These are phyloP conservation scores for Drosophila anomelani DNA, from an alignment of 2,888 invertebrate genomes.

Conservation along the genomic window DNA sequence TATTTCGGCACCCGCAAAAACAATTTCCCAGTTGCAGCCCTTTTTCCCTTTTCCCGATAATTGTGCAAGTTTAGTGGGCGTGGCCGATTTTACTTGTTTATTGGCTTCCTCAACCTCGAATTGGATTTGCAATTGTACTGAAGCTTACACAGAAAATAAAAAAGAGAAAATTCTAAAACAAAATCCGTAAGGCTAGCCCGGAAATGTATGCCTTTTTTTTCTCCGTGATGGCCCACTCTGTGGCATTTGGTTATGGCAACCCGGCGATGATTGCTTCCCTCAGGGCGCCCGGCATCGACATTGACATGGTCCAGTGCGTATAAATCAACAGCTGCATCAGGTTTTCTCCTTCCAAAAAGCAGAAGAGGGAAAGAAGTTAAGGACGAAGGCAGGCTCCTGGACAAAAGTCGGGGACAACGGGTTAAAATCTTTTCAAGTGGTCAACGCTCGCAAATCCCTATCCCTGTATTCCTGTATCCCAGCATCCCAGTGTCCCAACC, in stretches of 20 bases:
- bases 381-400: constrained; percentile 2
- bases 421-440: constrained; percentile 52
- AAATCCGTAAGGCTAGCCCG: no score
- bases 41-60: not conserved
- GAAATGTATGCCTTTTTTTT: no score
- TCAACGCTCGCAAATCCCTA: constrained; percentile 42
- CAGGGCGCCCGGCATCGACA: constrained; percentile 47
- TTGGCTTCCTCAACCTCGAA: constrained; percentile 1
- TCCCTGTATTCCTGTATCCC: constrained; percentile 6
- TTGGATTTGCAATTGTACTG: not conserved
- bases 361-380: not conserved
- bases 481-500: not conserved
- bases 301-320: constrained; percentile 53
- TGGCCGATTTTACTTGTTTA: constrained; percentile 16
- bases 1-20: constrained; percentile 29
- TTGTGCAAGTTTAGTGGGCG: constrained; percentile 27
- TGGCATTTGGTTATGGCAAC: constrained; percentile 46
- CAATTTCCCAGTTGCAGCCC: constrained; percentile 27
- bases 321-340: constrained; percentile 54
- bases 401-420: constrained; percentile 40
- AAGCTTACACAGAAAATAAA: not conserved
- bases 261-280: constrained; percentile 52
- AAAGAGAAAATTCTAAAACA: no score
- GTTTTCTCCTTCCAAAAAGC: constrained; percentile 13
- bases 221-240: constrained; percentile 7